Percentiles rank a stretch among this genome's conserved stretches.
phyloP scores from a whole-genome alignment of 2,888 invertebrate species.

The Brenthis daphne region DNA sequence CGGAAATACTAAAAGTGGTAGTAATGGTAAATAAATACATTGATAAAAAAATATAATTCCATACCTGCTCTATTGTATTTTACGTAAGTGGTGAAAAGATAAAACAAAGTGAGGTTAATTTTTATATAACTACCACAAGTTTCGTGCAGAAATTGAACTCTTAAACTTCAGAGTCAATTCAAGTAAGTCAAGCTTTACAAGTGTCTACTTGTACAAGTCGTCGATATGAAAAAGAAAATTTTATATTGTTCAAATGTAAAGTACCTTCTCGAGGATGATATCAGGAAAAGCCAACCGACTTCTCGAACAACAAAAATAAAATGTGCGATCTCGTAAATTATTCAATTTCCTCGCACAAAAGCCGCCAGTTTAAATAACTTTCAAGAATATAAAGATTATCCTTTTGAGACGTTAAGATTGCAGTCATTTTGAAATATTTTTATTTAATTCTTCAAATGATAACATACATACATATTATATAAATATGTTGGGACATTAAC shows the following conservation, averaged over 20 bases:
- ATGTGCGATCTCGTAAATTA: constrained; percentile 29
- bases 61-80: no score
- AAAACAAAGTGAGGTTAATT: no score
- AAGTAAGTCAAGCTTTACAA: constrained; percentile 1
- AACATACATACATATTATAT: no score
- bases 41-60: no score
- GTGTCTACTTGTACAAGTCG: constrained; percentile 17
- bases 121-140: no score
- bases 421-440: constrained; percentile 11
- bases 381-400: constrained; percentile 12
- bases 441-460: neutral
- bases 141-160: no score
- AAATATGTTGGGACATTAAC: no score
- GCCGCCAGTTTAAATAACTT: constrained; percentile 23
- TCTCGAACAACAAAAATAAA: constrained; percentile 33
- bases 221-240: constrained; percentile 27
- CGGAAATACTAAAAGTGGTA: no score
- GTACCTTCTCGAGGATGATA: constrained; percentile 31
- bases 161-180: no score
- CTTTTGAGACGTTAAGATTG: constrained; percentile 1
- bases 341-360: constrained; percentile 26
- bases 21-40: no score
- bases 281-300: constrained; percentile 27
- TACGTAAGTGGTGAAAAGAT: no score
- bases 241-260: constrained; percentile 32